Percentiles rank a stretch among this genome's conserved stretches.
Conservation (phyloP, 1,140 invertebrate genomes). For the Vollenhovia emeryi region DNA sequence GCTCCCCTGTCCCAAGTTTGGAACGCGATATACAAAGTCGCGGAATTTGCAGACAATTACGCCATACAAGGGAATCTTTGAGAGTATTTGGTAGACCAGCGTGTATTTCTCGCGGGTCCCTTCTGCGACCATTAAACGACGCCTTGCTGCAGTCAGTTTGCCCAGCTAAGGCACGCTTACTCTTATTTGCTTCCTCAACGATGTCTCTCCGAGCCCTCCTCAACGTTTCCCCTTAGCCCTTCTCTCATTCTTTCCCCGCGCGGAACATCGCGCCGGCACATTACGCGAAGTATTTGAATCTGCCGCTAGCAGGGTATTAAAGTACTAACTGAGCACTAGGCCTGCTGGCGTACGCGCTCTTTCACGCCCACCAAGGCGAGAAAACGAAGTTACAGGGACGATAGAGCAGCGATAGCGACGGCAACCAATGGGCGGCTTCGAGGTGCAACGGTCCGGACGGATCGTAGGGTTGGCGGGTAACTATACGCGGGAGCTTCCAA, state of each 20-base stretch:
- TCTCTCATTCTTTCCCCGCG: constrained; percentile 10
- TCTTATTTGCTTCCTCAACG: constrained; percentile 21
- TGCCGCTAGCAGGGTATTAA: constrained; percentile 70
- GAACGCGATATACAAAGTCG: neutral
- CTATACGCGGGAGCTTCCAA: constrained; percentile 74
- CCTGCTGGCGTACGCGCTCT: neutral
- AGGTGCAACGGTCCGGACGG: constrained; percentile 49
- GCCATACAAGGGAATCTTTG: neutral
- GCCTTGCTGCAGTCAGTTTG: constrained; percentile 11
- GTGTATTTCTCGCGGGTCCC: neutral
- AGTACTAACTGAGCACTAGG: constrained; percentile 41
- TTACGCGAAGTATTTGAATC: constrained; percentile 56
- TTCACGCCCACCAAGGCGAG: constrained; percentile 9
- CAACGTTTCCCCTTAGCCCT: neutral
- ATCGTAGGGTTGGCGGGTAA: constrained; percentile 66
- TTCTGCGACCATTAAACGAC: neutral
- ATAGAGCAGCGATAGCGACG: constrained; percentile 29
- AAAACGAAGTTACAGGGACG: constrained; percentile 62
- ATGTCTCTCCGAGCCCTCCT: constrained; percentile 1
- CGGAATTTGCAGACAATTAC: neutral
- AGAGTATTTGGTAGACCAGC: neutral
- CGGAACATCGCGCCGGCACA: constrained; percentile 54
- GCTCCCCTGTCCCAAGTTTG: neutral
- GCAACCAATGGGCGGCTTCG: constrained; percentile 54
- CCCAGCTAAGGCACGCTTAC: neutral